Evolutionary conservation across 2,113 vertebrate species (phyloP), one percentile per base, ranked within the genome.

Genomic region (Larimichthys crocea): DNA sequence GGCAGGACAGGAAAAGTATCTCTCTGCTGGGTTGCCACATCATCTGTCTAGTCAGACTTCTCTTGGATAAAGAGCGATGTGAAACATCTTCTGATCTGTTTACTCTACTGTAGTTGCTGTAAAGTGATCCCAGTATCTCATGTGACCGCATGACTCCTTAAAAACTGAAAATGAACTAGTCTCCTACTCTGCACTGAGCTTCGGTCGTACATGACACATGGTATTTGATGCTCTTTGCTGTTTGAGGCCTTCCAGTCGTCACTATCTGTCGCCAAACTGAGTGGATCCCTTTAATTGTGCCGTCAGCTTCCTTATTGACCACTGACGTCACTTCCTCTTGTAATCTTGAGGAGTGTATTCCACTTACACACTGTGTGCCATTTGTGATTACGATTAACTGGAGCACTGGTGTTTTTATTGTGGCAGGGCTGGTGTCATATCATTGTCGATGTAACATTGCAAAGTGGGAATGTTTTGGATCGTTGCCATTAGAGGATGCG

Each of bases 301-400:
- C 14, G 42, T 52, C 71, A 68, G 48, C 56, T 64, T 19, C 19
- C 52, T 24, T 31, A 76, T 80, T 0, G 82, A 87, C 73, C 59
- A 16, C n/a, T 0, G 35, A 67, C 67, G 70, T 82, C 44, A 79
- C 50, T 76, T 79, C 82, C 74, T 79, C 65, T 71, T 67, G 68
- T 71, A 49, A 75, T 78, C 69, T n/a, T 60, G 16, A 11, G 8
- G 29, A 73, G 20, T 50, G n/a, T 19, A 44, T 46, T 63, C 62
- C 24, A 20, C 65, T 67, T 49, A 64, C 19, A 49, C 49, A 20
- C 65, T 42, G 20, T 10, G 22, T 14, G 20, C 52, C 63, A 42
- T 48, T 50, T 73, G 46, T 56, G 71, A 69, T 79, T 44, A 46
- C 87, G 61, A 17, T 62, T 65, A 80, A n/a, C 52, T 44, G 24